Percentiles rank a stretch among this genome's conserved stretches.
These are phyloP conservation scores for Meriones unguiculatus DNA, from an alignment of 2,113 vertebrate species.

Conservation along the genomic window DNA sequence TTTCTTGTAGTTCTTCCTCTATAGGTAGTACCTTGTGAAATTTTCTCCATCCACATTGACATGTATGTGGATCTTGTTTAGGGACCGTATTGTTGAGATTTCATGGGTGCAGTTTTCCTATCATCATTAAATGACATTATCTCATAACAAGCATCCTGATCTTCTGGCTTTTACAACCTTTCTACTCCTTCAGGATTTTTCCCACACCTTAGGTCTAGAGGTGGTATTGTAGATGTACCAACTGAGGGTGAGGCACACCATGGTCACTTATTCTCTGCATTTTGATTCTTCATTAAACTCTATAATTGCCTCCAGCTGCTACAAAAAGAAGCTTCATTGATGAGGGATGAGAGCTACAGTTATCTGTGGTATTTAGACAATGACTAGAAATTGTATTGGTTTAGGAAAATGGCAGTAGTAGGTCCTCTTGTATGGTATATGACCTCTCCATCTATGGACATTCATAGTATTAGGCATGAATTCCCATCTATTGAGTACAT, in stretches of 20 bases:
- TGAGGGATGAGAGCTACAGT: neutral
- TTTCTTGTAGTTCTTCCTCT: neutral
- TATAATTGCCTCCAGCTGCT: neutral
- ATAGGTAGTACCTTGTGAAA: neutral
- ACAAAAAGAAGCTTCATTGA: neutral
- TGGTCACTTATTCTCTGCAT: neutral
- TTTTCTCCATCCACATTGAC: neutral
- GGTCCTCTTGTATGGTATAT: neutral
- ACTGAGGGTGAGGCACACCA: neutral
- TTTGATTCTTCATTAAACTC: neutral
- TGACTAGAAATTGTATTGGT: neutral
- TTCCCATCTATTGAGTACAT: neutral
- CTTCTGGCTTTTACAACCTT: neutral
- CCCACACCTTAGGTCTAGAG: no score
- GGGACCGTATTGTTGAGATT: neutral
- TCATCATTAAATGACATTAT: neutral
- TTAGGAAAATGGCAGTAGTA: neutral
- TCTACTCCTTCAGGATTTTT: neutral
- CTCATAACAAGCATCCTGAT: neutral
- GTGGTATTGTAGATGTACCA: neutral
- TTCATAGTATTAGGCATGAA: neutral
- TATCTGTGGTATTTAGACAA: neutral
- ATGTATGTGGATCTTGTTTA: neutral
- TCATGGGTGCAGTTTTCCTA: neutral
- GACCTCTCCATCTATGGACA: neutral